phyloP scores from a whole-genome alignment of 1,140 invertebrate species.

The Drosophila pallidifrons region DNA sequence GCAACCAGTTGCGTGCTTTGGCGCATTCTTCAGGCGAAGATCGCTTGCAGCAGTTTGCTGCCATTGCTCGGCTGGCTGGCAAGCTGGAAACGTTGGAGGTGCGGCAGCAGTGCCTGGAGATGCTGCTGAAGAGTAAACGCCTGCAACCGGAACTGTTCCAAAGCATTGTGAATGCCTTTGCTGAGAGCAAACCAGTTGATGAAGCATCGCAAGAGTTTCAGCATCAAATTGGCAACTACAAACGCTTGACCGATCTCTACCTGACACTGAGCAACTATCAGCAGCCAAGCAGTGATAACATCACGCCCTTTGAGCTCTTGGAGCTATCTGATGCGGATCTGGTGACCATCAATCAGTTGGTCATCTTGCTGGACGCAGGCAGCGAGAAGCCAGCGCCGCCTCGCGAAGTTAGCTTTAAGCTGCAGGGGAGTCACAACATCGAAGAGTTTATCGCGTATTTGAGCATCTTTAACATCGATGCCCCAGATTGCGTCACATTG shows the following conservation, averaged over 20 bases:
- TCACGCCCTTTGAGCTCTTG: conserved; percentile 53
- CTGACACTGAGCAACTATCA: conserved; percentile 40
- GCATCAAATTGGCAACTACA: conserved; percentile 69
- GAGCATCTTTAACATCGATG: conserved; percentile 72
- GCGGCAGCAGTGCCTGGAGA: conserved; percentile 89
- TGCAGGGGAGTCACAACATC: conserved; percentile 51
- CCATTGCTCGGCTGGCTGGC: conserved; percentile 86
- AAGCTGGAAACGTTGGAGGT: conserved; percentile 92
- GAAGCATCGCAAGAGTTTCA: conserved; percentile 47
- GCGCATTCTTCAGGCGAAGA: conserved; percentile 84
- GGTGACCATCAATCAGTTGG: conserved; percentile 79
- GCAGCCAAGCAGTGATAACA: neutral
- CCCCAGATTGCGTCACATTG: conserved; percentile 48
- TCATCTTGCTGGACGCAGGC: conserved; percentile 60
- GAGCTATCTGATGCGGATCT: conserved; percentile 75
- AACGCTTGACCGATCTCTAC: conserved; percentile 72
- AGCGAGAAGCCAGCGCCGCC: conserved; percentile 40
- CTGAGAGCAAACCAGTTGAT: neutral
- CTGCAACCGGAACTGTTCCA: conserved; percentile 70
- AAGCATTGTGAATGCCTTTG: conserved; percentile 63
- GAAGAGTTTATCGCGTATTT: conserved; percentile 80
- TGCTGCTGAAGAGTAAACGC: conserved; percentile 87
- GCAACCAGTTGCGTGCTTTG: conserved; percentile 88
- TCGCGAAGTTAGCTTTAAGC: conserved; percentile 66
- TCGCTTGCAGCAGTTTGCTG: conserved; percentile 19